A percentile compares a stretch with the other conserved stretches of the same genome.
Evolutionary conservation across 2,797 vertebrate genomes (phyloP).

Genomic region (Argya squamiceps): DNA sequence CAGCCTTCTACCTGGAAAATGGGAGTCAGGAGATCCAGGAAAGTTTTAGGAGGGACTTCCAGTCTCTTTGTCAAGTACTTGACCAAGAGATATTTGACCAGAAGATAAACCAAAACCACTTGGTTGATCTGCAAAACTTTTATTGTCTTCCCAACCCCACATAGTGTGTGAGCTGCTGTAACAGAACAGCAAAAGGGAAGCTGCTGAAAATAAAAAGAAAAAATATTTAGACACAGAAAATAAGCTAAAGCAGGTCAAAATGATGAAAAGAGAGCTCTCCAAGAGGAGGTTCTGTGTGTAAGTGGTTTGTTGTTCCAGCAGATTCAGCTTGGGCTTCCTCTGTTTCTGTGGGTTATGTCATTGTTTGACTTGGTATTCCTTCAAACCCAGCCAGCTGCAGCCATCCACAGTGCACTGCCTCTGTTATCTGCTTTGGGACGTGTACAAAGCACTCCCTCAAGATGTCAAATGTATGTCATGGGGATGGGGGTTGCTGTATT

Average conservation of each 20-base stretch:
- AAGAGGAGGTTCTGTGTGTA: background rate
- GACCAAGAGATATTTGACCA: background rate
- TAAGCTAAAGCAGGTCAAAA: background rate
- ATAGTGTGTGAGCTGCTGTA: background rate
- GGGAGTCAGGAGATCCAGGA: background rate
- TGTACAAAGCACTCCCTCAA: background rate
- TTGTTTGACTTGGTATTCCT: slow-evolving; percentile 54
- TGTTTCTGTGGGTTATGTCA: slow-evolving; percentile 25
- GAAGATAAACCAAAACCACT: background rate
- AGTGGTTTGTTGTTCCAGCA: background rate
- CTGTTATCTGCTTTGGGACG: background rate
- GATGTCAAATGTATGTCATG: background rate
- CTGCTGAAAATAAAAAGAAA: background rate
- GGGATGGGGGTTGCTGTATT: background rate
- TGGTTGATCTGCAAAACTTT: background rate
- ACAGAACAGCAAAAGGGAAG: background rate
- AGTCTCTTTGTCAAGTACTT: background rate
- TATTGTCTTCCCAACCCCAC: background rate
- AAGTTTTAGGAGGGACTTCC: background rate
- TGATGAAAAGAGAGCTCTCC: background rate
- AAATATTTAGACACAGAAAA: background rate
- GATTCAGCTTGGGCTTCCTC: slow-evolving; percentile 25
- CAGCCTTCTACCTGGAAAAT: background rate
- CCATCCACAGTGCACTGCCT: background rate
- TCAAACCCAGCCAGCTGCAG: slow-evolving; percentile 14